Conservation (phyloP, 1,140 invertebrate genomes). For the Psix sp. region DNA sequence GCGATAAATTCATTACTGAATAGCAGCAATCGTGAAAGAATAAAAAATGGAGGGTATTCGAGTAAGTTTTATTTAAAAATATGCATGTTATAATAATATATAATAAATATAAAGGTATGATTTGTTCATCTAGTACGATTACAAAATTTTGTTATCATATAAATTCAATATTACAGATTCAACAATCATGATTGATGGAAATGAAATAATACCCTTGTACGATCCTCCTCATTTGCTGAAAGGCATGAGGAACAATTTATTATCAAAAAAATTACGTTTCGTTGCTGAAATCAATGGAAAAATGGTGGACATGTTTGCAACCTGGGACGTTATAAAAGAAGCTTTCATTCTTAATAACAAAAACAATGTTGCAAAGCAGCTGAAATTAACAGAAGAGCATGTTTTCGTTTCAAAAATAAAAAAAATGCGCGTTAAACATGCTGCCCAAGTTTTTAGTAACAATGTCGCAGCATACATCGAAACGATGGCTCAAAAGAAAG, state of each 20-base stretch:
- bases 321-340: conserved; percentile 5
- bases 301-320: background rate
- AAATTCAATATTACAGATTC: conserved; percentile 12
- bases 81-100: too few relatives aligned
- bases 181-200: background rate
- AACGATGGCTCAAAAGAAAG: background rate
- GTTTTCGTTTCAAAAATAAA: conserved; percentile 10
- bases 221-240: conserved; percentile 36
- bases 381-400: conserved; percentile 13
- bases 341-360: conserved; percentile 15
- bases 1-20: conserved; percentile 18
- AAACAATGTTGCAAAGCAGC: background rate
- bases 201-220: conserved; percentile 20
- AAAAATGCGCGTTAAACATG: conserved; percentile 23
- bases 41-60: background rate
- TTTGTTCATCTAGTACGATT: background rate
- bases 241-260: conserved; percentile 33
- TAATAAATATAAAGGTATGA: too few relatives aligned
- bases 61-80: background rate
- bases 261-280: conserved; percentile 22
- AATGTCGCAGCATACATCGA: background rate
- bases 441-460: conserved; percentile 5
- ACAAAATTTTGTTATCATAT: too few relatives aligned
- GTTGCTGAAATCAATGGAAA: background rate
- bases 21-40: background rate